Evolutionary conservation across 1,140 invertebrate species (phyloP).

Genomic region (Spodoptera litura): DNA sequence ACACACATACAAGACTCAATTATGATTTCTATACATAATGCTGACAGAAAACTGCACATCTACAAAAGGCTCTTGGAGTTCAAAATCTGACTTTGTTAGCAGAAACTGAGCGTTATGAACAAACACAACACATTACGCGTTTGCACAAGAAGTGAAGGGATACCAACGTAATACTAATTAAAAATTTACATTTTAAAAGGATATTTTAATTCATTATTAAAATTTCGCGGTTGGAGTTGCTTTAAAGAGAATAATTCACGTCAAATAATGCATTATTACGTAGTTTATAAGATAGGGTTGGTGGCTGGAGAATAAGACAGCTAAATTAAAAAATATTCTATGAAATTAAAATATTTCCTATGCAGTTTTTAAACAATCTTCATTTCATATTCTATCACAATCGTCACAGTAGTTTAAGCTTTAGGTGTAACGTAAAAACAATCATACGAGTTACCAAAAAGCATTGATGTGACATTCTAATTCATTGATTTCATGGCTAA

Average conservation of each 20-base stretch:
- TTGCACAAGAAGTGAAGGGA: slow-evolving; percentile 5
- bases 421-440: too few species aligned
- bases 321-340: neutral
- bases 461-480: too few species aligned
- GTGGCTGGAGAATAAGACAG: neutral
- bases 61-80: neutral
- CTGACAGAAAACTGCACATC: neutral
- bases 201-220: slow-evolving; percentile 84
- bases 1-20: too few species aligned
- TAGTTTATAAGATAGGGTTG: slow-evolving; percentile 32
- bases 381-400: too few species aligned
- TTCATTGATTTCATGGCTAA: too few species aligned
- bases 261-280: slow-evolving; percentile 73
- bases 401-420: too few species aligned
- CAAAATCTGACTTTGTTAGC: neutral
- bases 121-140: slow-evolving; percentile 33
- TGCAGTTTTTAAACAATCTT: too few species aligned
- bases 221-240: slow-evolving; percentile 76
- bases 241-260: slow-evolving; percentile 74
- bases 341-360: too few species aligned
- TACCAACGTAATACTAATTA: slow-evolving; percentile 69
- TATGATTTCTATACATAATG: too few species aligned
- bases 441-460: too few species aligned
- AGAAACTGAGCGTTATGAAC: slow-evolving; percentile 2
- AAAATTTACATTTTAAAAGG: slow-evolving; percentile 83